Evolutionary conservation across 1,140 invertebrate genomes (phyloP).

Genomic region (Gonatopus flavifemur): DNA sequence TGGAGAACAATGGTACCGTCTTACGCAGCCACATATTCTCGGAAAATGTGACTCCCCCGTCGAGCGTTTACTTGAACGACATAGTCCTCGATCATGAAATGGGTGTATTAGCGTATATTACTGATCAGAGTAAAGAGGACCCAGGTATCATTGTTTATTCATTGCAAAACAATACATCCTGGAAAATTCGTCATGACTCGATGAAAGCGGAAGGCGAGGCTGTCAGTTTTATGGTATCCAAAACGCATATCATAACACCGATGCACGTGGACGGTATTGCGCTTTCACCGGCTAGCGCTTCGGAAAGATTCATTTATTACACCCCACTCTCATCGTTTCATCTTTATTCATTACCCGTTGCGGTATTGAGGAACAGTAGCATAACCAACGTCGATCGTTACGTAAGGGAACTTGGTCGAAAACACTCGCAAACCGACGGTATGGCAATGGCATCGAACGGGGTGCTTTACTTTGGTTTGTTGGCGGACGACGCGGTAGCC

Average conservation of each 20-base stretch:
- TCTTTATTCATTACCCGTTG: constrained; percentile 64
- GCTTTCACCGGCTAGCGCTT: constrained; percentile 59
- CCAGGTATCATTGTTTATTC: constrained; percentile 73
- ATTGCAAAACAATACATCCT: constrained; percentile 62
- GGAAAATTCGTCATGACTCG: constrained; percentile 68
- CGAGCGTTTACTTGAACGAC: constrained; percentile 65
- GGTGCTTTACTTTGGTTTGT: constrained; percentile 66
- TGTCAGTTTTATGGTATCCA: constrained; percentile 61
- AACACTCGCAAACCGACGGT: constrained; percentile 67
- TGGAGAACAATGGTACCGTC: constrained; percentile 61
- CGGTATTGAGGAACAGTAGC: constrained; percentile 57
- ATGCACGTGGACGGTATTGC: constrained; percentile 69
- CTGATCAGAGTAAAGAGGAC: constrained; percentile 65
- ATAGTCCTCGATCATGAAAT: constrained; percentile 69
- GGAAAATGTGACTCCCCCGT: constrained; percentile 52
- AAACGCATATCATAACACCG: constrained; percentile 56
- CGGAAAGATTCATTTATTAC: constrained; percentile 63
- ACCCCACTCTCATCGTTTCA: constrained; percentile 66
- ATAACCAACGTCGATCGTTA: constrained; percentile 40
- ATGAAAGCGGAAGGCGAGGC: constrained; percentile 65
- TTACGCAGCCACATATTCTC: constrained; percentile 63
- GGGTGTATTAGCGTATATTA: constrained; percentile 70
- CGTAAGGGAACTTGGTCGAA: constrained; percentile 63
- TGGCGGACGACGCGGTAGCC: constrained; percentile 66
- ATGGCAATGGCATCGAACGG: constrained; percentile 71